Conservation (phyloP, 1,140 invertebrate species). For the Lepidurus packardi region DNA sequence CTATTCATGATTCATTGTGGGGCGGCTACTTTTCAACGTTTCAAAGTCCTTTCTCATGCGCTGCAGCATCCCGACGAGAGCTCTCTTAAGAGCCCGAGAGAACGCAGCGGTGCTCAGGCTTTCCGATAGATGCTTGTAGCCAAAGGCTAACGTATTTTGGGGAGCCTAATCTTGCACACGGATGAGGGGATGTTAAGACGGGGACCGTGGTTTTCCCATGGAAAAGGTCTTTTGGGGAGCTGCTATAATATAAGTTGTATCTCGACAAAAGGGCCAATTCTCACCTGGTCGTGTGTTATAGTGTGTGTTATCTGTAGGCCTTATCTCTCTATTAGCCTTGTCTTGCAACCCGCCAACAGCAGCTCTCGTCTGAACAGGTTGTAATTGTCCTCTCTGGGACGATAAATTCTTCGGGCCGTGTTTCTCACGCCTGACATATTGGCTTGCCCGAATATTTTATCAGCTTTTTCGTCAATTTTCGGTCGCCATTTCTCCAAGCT, state of each 20-base stretch:
- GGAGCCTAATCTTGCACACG: background rate
- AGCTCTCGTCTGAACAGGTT: background rate
- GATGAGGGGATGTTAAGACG: background rate
- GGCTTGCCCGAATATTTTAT: conserved; percentile 12
- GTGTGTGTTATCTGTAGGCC: conserved; percentile 14
- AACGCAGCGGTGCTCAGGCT: background rate
- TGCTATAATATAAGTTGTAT: background rate
- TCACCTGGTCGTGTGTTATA: conserved; percentile 1
- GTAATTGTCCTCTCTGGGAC: background rate
- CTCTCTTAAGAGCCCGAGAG: background rate
- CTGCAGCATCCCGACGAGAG: background rate
- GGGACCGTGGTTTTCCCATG: background rate
- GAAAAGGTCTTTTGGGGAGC: background rate
- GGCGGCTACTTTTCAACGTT: conserved; percentile 10
- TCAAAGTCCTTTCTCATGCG: background rate
- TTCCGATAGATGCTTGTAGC: conserved; percentile 6
- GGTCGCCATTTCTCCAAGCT: background rate
- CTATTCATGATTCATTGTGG: conserved; percentile 22
- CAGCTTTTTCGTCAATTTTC: background rate
- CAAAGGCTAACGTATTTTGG: background rate
- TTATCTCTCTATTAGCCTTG: background rate
- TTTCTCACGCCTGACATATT: background rate
- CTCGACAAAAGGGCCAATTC: background rate
- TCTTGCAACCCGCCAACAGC: background rate
- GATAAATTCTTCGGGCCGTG: background rate